A percentile compares a stretch with the other conserved stretches of the same genome.
These are phyloP conservation scores for Ptilonorhynchus violaceus DNA, from an alignment of 2,113 vertebrate genomes.

Conservation along the genomic window DNA sequence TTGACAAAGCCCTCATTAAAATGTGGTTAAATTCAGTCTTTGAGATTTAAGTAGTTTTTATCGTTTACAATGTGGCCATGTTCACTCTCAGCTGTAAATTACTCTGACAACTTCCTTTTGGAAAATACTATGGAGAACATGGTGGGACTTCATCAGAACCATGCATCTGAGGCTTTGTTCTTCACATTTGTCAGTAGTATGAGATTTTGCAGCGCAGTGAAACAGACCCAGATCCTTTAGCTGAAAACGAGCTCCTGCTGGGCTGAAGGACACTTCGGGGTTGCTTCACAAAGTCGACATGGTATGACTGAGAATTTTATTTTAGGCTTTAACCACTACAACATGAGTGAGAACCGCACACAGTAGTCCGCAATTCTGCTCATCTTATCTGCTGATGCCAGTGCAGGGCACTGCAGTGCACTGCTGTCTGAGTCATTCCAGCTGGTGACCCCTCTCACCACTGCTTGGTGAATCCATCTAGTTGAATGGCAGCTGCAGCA, in stretches of 20 bases:
- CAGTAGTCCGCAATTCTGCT: neutral
- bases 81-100: neutral
- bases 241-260: neutral
- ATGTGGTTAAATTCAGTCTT: neutral
- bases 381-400: rapidly evolving
- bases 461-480: neutral
- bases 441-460: neutral
- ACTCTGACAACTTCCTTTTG: neutral
- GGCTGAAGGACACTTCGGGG: neutral
- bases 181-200: neutral
- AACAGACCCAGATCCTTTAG: neutral
- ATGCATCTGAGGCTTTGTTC: neutral
- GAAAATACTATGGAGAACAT: neutral
- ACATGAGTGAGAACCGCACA: neutral
- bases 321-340: neutral
- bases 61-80: neutral
- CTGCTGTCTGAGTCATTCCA: neutral
- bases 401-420: neutral
- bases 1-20: neutral
- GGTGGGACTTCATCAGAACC: neutral
- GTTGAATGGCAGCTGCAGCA: neutral
- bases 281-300: neutral
- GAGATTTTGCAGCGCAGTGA: neutral
- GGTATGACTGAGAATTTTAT: neutral
- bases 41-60: neutral